Evolutionary conservation across 2,888 invertebrate species (phyloP).

Genomic region (Siphlonurus alternatus): DNA sequence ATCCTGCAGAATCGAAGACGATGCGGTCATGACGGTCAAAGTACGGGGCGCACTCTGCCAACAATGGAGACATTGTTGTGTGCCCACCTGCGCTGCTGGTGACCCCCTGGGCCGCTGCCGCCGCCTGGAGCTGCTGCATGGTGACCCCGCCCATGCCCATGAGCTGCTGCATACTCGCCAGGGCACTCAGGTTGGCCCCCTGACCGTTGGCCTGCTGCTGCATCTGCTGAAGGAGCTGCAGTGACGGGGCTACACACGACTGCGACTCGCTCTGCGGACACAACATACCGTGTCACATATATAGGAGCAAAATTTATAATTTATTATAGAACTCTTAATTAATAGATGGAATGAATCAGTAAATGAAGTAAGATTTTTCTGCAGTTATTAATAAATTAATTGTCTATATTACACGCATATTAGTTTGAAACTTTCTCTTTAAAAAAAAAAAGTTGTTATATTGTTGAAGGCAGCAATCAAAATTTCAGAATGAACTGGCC

Average conservation of each 20-base stretch:
- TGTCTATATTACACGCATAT: too few species aligned
- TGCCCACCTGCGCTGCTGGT: slow-evolving; percentile 16
- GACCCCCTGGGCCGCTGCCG: slow-evolving; percentile 17
- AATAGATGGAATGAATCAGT: too few species aligned
- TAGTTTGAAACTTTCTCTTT: too few species aligned
- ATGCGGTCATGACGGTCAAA: background rate
- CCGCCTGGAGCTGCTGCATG: slow-evolving; percentile 26
- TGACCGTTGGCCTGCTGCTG: slow-evolving; percentile 11
- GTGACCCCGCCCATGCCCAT: slow-evolving; percentile 18
- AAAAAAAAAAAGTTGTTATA: too few species aligned
- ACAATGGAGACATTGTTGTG: too few species aligned
- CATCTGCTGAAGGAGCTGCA: slow-evolving; percentile 28
- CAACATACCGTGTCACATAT: slow-evolving; percentile 1
- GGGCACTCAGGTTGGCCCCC: slow-evolving; percentile 6
- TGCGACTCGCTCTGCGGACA: slow-evolving; percentile 15
- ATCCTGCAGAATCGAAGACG: slow-evolving; percentile 17
- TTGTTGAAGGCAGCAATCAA: too few species aligned
- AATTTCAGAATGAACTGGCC: too few species aligned
- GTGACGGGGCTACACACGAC: slow-evolving; percentile 18
- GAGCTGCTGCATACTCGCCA: slow-evolving; percentile 15
- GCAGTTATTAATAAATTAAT: too few species aligned
- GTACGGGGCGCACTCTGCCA: too few species aligned
- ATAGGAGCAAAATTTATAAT: background rate
- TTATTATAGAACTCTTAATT: too few species aligned
- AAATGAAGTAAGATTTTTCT: too few species aligned